phyloP scores from a whole-genome alignment of 1,140 invertebrate species.

The Drosophila rufa region DNA sequence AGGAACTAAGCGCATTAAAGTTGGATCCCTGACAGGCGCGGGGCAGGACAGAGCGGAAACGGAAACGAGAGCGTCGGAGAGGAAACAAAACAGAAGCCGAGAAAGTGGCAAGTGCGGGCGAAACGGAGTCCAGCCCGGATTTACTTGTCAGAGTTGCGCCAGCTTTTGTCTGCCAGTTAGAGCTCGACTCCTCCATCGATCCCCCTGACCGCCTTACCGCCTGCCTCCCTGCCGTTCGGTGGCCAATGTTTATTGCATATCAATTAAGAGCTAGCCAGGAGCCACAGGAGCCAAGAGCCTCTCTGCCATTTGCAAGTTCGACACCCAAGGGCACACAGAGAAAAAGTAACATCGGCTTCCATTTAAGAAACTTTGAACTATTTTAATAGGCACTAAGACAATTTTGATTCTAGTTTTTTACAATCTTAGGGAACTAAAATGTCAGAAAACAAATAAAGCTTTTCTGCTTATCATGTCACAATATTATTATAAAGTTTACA shows the following conservation, averaged over 20 bases:
- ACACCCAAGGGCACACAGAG: slow-evolving; percentile 16
- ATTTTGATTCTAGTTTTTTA: neutral
- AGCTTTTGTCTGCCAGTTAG: slow-evolving; percentile 62
- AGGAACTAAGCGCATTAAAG: slow-evolving; percentile 73
- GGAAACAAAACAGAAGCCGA: slow-evolving; percentile 61
- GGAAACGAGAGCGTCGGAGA: slow-evolving; percentile 36
- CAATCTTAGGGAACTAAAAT: too few species aligned
- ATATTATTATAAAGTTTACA: too few species aligned
- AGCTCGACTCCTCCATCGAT: slow-evolving; percentile 37
- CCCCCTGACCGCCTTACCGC: neutral
- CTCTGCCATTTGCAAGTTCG: slow-evolving; percentile 28
- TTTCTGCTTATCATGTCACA: too few species aligned
- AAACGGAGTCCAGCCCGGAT: slow-evolving; percentile 41
- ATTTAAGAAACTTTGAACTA: neutral
- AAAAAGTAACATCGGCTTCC: slow-evolving; percentile 2
- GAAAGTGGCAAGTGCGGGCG: slow-evolving; percentile 51
- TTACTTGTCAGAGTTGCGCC: slow-evolving; percentile 54
- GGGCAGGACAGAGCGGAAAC: neutral
- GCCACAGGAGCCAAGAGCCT: neutral
- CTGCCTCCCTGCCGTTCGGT: slow-evolving; percentile 25
- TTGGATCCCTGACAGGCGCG: slow-evolving; percentile 63
- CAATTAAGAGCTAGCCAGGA: slow-evolving; percentile 59
- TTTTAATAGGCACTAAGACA: neutral
- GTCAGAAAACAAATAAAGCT: too few species aligned
- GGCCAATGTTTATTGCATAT: slow-evolving; percentile 79